Evolutionary conservation across 2,797 vertebrate genomes (phyloP).

Genomic region (Pseudopleuronectes americanus): DNA sequence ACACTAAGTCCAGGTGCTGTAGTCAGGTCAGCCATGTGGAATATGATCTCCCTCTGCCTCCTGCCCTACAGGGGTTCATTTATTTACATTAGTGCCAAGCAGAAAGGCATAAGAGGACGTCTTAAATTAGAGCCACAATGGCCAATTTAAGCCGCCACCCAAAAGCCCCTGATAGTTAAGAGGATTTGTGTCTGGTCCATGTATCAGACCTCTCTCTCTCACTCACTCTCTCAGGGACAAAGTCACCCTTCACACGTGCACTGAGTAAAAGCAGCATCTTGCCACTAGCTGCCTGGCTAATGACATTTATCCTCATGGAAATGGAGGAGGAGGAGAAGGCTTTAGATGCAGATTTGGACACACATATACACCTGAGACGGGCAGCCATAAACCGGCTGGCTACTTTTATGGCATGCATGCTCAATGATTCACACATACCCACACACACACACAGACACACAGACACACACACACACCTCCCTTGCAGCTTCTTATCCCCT

Average conservation of each 20-base stretch:
- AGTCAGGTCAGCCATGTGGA: constrained; percentile 30
- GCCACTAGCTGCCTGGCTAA: constrained; percentile 72
- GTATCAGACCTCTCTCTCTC: constrained; percentile 72
- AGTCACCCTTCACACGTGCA: constrained; percentile 69
- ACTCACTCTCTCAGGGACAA: constrained; percentile 65
- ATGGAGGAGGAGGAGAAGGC: constrained; percentile 60
- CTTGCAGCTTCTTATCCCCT: constrained; percentile 71
- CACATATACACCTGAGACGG: constrained; percentile 73
- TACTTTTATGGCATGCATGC: constrained; percentile 60
- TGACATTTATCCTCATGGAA: constrained; percentile 79
- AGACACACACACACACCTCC: constrained; percentile 51
- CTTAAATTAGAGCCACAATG: constrained; percentile 83
- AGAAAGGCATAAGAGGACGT: constrained; percentile 82
- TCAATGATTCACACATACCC: constrained; percentile 29
- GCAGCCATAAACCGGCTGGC: constrained; percentile 64
- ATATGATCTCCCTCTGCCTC: constrained; percentile 29
- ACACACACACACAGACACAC: constrained; percentile 29
- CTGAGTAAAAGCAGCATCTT: constrained; percentile 62
- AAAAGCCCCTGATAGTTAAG: constrained; percentile 85
- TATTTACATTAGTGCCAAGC: constrained; percentile 80
- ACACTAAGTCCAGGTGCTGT: constrained; percentile 11
- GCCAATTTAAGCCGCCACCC: constrained; percentile 82
- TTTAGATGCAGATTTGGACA: constrained; percentile 75
- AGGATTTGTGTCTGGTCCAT: constrained; percentile 85
- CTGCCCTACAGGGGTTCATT: constrained; percentile 67